These are phyloP conservation scores for Cynaeus angustus DNA, from an alignment of 2,888 invertebrate genomes.

Conservation along the genomic window DNA sequence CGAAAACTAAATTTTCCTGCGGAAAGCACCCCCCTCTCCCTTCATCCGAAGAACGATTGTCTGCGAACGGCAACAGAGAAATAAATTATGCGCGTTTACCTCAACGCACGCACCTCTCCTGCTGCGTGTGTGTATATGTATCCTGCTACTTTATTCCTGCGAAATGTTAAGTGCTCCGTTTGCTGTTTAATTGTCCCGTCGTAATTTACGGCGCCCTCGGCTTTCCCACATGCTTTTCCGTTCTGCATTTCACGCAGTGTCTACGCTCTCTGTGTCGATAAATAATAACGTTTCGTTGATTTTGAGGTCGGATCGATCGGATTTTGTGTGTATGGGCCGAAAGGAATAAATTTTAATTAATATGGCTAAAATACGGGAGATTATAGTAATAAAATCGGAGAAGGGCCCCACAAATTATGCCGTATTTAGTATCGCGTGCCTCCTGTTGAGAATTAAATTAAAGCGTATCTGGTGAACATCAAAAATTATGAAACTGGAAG, in stretches of 20 bases:
- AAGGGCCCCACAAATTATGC: conserved; percentile 67
- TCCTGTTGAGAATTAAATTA: conserved; percentile 70
- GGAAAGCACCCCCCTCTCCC: conserved; percentile 11
- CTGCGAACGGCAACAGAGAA: conserved; percentile 53
- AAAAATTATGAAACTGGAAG: conserved; percentile 69
- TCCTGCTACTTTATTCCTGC: conserved; percentile 59
- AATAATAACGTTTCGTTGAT: conserved; percentile 3
- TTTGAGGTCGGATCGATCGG: conserved; percentile 12
- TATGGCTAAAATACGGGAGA: conserved; percentile 63
- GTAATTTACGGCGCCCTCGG: conserved; percentile 59
- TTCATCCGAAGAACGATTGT: conserved; percentile 52
- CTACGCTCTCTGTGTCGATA: conserved; percentile 6
- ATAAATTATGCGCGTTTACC: conserved; percentile 60
- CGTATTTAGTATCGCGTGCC: conserved; percentile 69
- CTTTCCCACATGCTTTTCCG: conserved; percentile 55
- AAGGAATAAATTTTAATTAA: conserved; percentile 59
- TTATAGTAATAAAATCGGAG: conserved; percentile 67
- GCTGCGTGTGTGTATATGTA: conserved; percentile 48
- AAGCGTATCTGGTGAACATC: conserved; percentile 70
- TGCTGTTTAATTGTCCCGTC: conserved; percentile 64
- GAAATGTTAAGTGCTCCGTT: conserved; percentile 61
- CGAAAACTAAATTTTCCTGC: conserved; percentile 6
- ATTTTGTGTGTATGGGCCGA: conserved; percentile 15
- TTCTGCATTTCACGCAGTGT: conserved; percentile 42
- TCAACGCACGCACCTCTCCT: conserved; percentile 57